A percentile compares a stretch with the other conserved stretches of the same genome.
Evolutionary conservation across 2,888 invertebrate genomes (phyloP).

Genomic region (Ornithoptera alexandrae): DNA sequence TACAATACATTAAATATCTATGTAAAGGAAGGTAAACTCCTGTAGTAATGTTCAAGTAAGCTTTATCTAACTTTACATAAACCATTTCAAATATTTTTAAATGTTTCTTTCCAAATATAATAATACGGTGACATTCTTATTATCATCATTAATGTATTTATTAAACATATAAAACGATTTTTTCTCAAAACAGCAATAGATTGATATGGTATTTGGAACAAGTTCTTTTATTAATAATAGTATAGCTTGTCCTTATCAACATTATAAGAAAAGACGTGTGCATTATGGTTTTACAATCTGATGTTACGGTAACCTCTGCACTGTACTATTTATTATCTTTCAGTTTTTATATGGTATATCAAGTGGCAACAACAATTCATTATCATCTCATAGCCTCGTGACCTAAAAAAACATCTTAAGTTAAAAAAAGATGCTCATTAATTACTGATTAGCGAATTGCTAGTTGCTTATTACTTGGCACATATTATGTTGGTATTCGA

Average conservation of each 20-base stretch:
- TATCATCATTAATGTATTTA: background rate
- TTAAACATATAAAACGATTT: background rate
- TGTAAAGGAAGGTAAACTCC: background rate
- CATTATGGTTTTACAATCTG: constrained; percentile 51
- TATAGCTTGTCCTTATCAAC: constrained; percentile 35
- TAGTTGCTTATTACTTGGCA: constrained; percentile 16
- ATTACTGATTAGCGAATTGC: constrained; percentile 28
- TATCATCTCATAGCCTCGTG: constrained; percentile 73
- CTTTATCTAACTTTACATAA: background rate
- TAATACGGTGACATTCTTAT: background rate
- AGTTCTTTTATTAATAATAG: constrained; percentile 2
- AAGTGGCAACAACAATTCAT: constrained; percentile 66
- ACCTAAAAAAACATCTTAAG: constrained; percentile 63
- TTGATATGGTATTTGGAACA: background rate
- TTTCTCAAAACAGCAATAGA: background rate
- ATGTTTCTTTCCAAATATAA: background rate
- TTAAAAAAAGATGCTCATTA: constrained; percentile 27
- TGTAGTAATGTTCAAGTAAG: background rate
- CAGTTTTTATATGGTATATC: constrained; percentile 68
- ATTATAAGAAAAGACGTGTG: constrained; percentile 24
- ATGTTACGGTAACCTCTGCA: constrained; percentile 77
- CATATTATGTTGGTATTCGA: constrained; percentile 6
- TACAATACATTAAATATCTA: background rate
- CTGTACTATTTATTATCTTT: constrained; percentile 61
- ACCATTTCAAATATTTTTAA: background rate